Base-by-base conservation (phyloP, 2,797 vertebrate species). In the Tinamus major region DNA sequence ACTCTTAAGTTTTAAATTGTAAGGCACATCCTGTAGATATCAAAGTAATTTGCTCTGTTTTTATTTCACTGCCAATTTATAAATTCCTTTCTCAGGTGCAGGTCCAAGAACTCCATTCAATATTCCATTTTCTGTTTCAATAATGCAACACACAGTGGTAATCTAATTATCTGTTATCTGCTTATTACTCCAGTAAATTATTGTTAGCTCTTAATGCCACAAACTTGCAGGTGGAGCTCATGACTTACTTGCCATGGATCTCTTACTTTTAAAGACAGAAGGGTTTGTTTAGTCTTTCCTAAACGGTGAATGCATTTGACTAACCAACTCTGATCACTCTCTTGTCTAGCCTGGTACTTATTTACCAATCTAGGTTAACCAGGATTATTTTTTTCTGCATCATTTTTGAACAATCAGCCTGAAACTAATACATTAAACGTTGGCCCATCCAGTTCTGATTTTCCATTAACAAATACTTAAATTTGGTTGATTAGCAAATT, bases 91-190 rank as follows among this genome's bases (percentile, higher is more conserved):
- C 5, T 24, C 20, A 68, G 5, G 1, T 58, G 17, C 7, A 76
- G 76, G 2, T 8, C 48, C 16, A 23, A 11, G 7, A 59, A 13
- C 2, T 37, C 26, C 21, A 14, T 10, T 3, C 6, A 49, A 6
- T 37, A 55, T 63, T 31, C 21, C 0, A 10, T 31, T 10, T 33
- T 4, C 29, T 37, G 2, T 70, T 92, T 39, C 31, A 41, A 2
- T 59, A 23, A 4, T 26, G 4, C 4, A 33, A 53, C 11, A 62
- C 0, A 0, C 0, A 2, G 33, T 53, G 3, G 13, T 14, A 0
- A 0, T 35, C 48, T 53, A 79, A 55, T 44, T 75, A 51, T 5
- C 17, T 46, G 5, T 59, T 53, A 11, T 41, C 46, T 72, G 3
- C 9, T 49, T 70, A 20, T 42, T 37, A 11, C 10, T 80, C 4